Base-by-base conservation (phyloP, 2,113 vertebrate species). In the Rhabdomys dilectus region DNA sequence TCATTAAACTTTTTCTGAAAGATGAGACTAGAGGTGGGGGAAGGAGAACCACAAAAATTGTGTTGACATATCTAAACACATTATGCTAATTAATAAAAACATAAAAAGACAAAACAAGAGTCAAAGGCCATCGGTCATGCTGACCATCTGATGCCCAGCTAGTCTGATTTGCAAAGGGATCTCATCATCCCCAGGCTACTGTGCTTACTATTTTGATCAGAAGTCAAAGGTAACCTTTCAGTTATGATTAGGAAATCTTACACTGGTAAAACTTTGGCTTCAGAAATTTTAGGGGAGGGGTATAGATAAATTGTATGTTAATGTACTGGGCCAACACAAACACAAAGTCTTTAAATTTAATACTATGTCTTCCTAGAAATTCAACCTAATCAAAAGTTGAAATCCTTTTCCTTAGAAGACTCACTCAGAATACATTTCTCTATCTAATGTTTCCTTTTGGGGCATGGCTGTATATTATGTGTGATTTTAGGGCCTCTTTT, bases 101-200 rank as follows among this genome's bases (percentile, higher is more conserved):
- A 60, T 36, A 82, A 15, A 60, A 39, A 39, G 12, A 16, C 39
- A 26, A 58, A 24, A 15, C 42, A 66, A 48, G 48, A 39, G 17
- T 92, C 75, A 93, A 56, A 89, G 53, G 17, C 62, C 82, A 15
- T 91, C 91, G 62, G 77, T n/a, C 19, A n/a, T 94, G 87, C 56
- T 91, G 39, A 60, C 89, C 4, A 93, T 88, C 89, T 66, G 51
- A 88, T 58, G 58, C 6, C 62, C 45, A 77, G 15, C 8, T 94
- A 56, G n/a, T 95, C 94, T 51, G 82, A 62, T 88, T 96, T 95
- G 51, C 6, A 82, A 93, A 96, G 88, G 45, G 88, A 88, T 93
- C 13, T 73, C 91, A 17, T 62, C 19, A 76, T 82, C 36, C 96
- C 58, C 86, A 21, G 93, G 26, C 36, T 88, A 39, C 89, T 92